These are phyloP conservation scores for Phrynosoma blainvillii DNA, from an alignment of 2,113 vertebrate genomes.

Conservation along the genomic window DNA sequence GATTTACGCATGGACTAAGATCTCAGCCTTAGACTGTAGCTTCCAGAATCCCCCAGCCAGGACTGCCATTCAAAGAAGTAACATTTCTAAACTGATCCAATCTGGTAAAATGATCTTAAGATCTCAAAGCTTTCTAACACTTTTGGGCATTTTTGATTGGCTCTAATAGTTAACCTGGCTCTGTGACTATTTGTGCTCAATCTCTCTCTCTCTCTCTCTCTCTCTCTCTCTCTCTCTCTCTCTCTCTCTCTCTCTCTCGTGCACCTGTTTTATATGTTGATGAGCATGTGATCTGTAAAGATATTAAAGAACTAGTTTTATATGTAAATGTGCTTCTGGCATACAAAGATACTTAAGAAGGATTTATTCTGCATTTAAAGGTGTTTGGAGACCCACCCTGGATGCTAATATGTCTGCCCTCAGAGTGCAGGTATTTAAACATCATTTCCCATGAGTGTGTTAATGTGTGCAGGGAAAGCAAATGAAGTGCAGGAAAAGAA, in stretches of 20 bases:
- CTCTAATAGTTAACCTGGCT: neutral
- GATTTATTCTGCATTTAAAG: slow-evolving; percentile 70
- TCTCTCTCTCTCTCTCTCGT: too few species aligned
- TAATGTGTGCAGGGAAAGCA: slow-evolving; percentile 58
- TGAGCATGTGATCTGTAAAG: neutral
- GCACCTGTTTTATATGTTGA: slow-evolving; percentile 31
- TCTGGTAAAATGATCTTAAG: neutral
- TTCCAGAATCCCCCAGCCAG: too few species aligned
- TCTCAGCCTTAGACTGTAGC: too few species aligned
- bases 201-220: too few species aligned
- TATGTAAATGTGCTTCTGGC: slow-evolving; percentile 30
- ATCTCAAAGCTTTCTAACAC: neutral
- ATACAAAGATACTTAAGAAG: slow-evolving; percentile 48
- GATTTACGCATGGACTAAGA: too few species aligned
- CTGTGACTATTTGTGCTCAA: neutral
- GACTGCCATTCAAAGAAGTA: too few species aligned
- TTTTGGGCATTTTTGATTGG: neutral
- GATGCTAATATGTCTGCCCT: slow-evolving; percentile 62
- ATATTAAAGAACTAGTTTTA: slow-evolving; percentile 46
- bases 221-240: too few species aligned
- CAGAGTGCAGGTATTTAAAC: slow-evolving; percentile 58
- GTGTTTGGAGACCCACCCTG: slow-evolving; percentile 47
- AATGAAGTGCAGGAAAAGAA: slow-evolving; percentile 40
- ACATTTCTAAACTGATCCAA: too few species aligned
- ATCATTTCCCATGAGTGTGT: slow-evolving; percentile 41